Evolutionary conservation across 2,797 vertebrate genomes (phyloP), one percentile per base, ranked within the genome.

Genomic region (Malacoctenus gilli): DNA sequence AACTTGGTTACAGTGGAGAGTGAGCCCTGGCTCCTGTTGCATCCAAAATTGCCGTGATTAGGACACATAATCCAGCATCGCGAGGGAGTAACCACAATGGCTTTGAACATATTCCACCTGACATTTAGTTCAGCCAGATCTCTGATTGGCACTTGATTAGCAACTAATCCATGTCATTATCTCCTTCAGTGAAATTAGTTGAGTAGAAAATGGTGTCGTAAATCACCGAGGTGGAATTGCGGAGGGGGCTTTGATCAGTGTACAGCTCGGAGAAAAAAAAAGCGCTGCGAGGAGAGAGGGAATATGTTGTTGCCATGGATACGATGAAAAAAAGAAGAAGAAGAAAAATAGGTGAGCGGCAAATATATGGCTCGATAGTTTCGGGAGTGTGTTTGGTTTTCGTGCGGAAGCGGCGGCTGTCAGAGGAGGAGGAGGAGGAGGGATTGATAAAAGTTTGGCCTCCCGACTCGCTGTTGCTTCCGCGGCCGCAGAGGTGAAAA

Each of bases 101-200:
- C 59, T 80, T n/a, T 65, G 68, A 82, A 57, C 70, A 61, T 90
- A 89, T 89, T 90, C 90, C 91, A 91, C 93, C 92, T 95, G 93
- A 93, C 90, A 94, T 92, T 95, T 90, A 89, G 85, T 79, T 90
- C 90, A 83, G 82, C 74, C 83, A 92, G 87, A 92, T 92, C 87
- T 89, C 91, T 95, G 95, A 97, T 93, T 96, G 95, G 93, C 95
- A 96, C 92, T 93, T 98, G 95, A 97, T 97, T 96, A 96, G 89
- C 86, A 88, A 92, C 93, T 94, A 93, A 94, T 95, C 94, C 90
- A 82, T 93, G 91, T 93, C 92, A 95, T 97, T 96, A 95, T 94
- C 93, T 94, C 92, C 92, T 93, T 91, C 86, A 93, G 92, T 92
- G 87, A 94, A 96, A 96, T 95, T 94, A 95, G 91, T 92, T 91